These are phyloP conservation scores for Columba livia DNA, from an alignment of 2,113 vertebrate genomes.

Conservation along the genomic window DNA sequence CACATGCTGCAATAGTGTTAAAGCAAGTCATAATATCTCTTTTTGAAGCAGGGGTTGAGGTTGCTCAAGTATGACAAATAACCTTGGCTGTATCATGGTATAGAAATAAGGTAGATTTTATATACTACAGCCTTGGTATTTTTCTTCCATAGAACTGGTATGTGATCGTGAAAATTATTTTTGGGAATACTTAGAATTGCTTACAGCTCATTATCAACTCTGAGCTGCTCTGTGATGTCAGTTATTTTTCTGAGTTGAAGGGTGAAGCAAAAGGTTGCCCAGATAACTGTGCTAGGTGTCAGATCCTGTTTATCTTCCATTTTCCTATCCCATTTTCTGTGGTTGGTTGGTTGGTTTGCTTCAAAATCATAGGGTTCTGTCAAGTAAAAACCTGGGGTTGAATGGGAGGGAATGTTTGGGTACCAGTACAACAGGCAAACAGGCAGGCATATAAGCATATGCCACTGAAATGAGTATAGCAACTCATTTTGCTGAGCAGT, in stretches of 20 bases:
- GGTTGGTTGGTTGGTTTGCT: neutral
- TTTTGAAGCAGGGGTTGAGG: neutral
- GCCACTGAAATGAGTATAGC: neutral
- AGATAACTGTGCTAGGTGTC: neutral
- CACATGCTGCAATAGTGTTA: neutral
- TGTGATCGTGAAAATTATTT: neutral
- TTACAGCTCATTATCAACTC: neutral
- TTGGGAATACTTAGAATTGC: neutral
- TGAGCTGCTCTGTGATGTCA: neutral
- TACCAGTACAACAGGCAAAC: neutral
- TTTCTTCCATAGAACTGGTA: neutral
- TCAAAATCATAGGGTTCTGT: neutral
- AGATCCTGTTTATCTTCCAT: neutral
- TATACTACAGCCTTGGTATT: neutral
- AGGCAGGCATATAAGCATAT: neutral
- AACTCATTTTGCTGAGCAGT: neutral
- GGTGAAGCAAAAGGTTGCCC: neutral
- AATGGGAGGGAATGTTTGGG: neutral
- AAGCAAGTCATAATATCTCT: neutral
- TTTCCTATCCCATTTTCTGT: neutral
- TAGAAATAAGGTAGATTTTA: neutral
- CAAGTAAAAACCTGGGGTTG: neutral
- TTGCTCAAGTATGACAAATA: neutral
- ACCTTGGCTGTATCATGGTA: neutral
- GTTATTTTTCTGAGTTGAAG: neutral